phyloP scores from a whole-genome alignment of 2,888 invertebrate species.

The Parnassius glacialis region DNA sequence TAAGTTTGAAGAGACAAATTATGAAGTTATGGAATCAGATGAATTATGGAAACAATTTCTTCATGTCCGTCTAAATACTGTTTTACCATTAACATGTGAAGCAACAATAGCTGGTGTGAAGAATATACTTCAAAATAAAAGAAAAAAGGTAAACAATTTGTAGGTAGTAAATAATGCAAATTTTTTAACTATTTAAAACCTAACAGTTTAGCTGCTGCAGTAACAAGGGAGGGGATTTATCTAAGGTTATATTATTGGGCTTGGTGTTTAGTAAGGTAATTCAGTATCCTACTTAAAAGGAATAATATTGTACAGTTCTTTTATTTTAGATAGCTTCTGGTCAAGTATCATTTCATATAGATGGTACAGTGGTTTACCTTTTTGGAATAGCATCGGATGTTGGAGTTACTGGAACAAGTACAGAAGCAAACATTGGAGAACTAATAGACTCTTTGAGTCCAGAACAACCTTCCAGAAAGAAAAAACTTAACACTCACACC shows the following conservation, averaged over 20 bases:
- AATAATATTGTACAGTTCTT: background rate
- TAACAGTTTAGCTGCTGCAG: too few species aligned
- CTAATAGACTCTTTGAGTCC: conserved; percentile 66
- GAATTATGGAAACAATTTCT: conserved; percentile 86
- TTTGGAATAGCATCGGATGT: conserved; percentile 82
- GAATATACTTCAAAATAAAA: conserved; percentile 82
- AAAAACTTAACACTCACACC: conserved; percentile 60
- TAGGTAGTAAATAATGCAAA: background rate
- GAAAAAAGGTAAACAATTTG: conserved; percentile 80
- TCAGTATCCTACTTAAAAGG: too few species aligned
- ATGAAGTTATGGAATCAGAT: conserved; percentile 82
- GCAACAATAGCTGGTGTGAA: conserved; percentile 80
- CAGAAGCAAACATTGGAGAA: conserved; percentile 78
- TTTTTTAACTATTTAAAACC: background rate
- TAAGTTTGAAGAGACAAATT: conserved; percentile 84
- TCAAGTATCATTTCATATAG: conserved; percentile 85
- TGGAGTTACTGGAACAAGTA: conserved; percentile 74
- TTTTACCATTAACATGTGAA: conserved; percentile 83
- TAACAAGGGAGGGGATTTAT: conserved; percentile 1
- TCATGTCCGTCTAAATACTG: conserved; percentile 85
- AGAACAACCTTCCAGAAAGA: conserved; percentile 68
- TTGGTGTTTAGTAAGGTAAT: too few species aligned
- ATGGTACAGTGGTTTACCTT: conserved; percentile 83
- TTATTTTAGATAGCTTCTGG: conserved; percentile 83
- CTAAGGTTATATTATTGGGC: too few species aligned